Percentiles rank a stretch among this genome's conserved stretches.
Evolutionary conservation across 2,797 vertebrate species (phyloP).

Genomic region (Furcifer pardalis): DNA sequence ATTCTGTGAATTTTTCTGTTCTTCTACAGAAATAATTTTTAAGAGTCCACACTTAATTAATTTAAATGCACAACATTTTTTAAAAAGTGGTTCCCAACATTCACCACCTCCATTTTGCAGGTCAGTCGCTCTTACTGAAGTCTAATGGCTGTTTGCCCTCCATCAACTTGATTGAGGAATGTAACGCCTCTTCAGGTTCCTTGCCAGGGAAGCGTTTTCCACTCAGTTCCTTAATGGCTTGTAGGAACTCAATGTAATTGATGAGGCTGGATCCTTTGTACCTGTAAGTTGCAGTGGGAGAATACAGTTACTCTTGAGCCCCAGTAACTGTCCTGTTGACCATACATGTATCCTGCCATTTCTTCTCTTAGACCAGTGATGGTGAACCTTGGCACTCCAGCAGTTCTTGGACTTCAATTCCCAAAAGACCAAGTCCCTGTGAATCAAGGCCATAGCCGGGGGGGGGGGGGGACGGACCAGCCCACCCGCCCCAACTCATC

Average conservation of each 20-base stretch:
- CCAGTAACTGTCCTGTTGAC: not conserved
- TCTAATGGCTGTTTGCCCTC: slow-evolving; percentile 83
- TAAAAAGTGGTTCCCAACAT: not conserved
- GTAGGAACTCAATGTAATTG: slow-evolving; percentile 85
- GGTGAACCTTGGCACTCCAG: no score
- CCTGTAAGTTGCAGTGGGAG: slow-evolving; percentile 64
- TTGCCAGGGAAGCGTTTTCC: slow-evolving; percentile 84
- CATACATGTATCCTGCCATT: not conserved
- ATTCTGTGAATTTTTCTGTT: not conserved
- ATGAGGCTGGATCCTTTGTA: slow-evolving; percentile 84
- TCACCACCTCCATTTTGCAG: not conserved
- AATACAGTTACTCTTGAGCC: not conserved
- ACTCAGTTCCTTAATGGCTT: slow-evolving; percentile 85
- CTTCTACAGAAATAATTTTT: not conserved
- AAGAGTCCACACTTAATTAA: not conserved
- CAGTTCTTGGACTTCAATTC: no score
- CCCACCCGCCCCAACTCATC: no score
- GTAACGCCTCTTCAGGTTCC: slow-evolving; percentile 79
- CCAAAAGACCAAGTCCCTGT: no score
- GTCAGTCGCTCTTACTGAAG: slow-evolving; percentile 73
- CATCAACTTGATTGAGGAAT: slow-evolving; percentile 79
- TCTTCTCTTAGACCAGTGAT: no score
- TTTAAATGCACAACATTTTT: not conserved
- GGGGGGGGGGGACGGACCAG: no score
- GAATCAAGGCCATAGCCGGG: no score